Evolutionary conservation across 2,888 invertebrate genomes (phyloP).

Genomic region (Aproaerema taeniolella): DNA sequence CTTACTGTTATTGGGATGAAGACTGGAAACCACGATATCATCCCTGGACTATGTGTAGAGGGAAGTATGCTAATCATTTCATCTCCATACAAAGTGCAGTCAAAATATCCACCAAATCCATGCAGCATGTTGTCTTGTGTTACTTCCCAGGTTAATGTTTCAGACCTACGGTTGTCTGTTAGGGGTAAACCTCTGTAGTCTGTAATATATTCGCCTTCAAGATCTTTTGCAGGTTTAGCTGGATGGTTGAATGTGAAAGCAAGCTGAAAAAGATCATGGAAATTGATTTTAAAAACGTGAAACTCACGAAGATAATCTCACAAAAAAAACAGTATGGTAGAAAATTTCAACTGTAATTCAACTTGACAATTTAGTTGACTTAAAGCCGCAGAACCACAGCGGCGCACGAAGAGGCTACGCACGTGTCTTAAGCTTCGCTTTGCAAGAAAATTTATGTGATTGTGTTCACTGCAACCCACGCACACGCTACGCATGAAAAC

Average conservation of each 20-base stretch:
- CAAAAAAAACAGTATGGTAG: too few relatives aligned
- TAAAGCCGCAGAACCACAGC: too few relatives aligned
- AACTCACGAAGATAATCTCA: too few relatives aligned
- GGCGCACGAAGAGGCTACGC: too few relatives aligned
- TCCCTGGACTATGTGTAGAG: slow-evolving; percentile 89
- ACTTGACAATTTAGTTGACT: too few relatives aligned
- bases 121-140: slow-evolving; percentile 89
- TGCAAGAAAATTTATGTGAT: too few relatives aligned
- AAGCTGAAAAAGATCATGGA: slow-evolving; percentile 48
- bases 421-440: too few relatives aligned
- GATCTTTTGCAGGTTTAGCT: slow-evolving; percentile 82
- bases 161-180: slow-evolving; percentile 87
- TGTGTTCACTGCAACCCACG: too few relatives aligned
- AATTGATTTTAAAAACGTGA: background rate
- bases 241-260: slow-evolving; percentile 96
- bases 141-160: slow-evolving; percentile 81
- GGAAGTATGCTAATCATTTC: slow-evolving; percentile 94
- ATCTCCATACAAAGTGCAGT: slow-evolving; percentile 90
- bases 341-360: too few relatives aligned
- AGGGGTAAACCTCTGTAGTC: slow-evolving; percentile 81
- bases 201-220: slow-evolving; percentile 80
- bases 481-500: too few relatives aligned
- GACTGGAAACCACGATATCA: slow-evolving; percentile 99
- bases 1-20: slow-evolving; percentile 93
- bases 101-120: slow-evolving; percentile 98